A percentile compares a stretch with the other conserved stretches of the same genome.
phyloP scores from a whole-genome alignment of 2,888 invertebrate species.

The Mimachlamys varia region DNA sequence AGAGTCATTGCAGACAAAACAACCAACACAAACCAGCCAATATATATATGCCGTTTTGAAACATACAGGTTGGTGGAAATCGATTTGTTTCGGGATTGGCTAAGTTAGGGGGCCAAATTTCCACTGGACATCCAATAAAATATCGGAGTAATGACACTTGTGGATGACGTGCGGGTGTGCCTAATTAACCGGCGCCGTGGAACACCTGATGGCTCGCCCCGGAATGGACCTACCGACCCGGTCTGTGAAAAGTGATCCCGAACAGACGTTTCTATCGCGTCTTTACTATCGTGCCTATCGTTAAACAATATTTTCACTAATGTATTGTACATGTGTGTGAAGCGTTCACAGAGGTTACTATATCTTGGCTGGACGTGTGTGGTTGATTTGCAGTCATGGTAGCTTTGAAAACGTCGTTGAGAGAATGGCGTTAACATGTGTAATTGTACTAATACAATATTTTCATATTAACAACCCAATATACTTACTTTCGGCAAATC shows the following conservation, averaged over 20 bases:
- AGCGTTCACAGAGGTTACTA: background rate
- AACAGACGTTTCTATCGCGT: background rate
- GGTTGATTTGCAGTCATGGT: background rate
- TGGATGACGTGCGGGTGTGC: background rate
- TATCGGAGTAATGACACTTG: background rate
- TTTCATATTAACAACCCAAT: too few species aligned
- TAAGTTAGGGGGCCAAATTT: background rate
- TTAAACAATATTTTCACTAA: background rate
- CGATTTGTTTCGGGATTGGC: background rate
- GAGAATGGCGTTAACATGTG: too few species aligned
- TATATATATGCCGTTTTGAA: too few species aligned
- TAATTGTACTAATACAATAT: too few species aligned
- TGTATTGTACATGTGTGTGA: background rate
- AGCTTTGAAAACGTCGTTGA: background rate
- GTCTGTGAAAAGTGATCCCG: background rate
- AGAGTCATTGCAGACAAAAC: too few species aligned
- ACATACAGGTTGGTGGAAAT: background rate
- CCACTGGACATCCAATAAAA: background rate
- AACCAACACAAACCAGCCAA: too few species aligned
- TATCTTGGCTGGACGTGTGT: background rate
- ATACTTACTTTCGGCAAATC: too few species aligned
- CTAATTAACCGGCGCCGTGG: background rate
- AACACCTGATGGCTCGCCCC: background rate
- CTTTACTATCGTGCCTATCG: background rate
- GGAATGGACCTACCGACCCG: background rate